phyloP scores from a whole-genome alignment of 2,113 vertebrate genomes.

The Macrotus californicus region DNA sequence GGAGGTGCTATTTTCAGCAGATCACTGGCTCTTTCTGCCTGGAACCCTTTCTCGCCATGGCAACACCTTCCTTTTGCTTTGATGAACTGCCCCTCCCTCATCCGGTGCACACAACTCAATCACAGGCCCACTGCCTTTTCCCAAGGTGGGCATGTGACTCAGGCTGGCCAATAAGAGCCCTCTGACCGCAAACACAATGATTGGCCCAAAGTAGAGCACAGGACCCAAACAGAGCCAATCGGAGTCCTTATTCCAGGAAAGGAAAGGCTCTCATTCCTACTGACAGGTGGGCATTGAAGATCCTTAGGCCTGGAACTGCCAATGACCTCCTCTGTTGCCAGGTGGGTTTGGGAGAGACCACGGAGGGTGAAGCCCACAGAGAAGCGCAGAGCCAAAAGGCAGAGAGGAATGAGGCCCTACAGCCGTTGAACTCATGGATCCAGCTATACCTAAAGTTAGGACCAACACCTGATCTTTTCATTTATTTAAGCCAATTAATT shows the following conservation, averaged over 20 bases:
- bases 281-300: neutral
- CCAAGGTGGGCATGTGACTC: neutral
- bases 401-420: neutral
- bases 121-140: neutral
- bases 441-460: neutral
- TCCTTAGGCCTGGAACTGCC: neutral
- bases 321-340: neutral
- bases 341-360: fast-evolving
- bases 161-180: neutral
- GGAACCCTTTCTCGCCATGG: neutral
- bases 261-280: neutral
- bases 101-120: neutral
- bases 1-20: neutral
- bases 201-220: neutral
- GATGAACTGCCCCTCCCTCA: neutral
- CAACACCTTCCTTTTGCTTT: too few relatives aligned
- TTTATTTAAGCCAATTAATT: neutral
- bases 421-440: neutral
- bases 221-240: neutral
- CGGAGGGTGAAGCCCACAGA: neutral
- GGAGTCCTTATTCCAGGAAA: neutral
- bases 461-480: neutral
- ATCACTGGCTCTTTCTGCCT: neutral
- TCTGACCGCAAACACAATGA: neutral
- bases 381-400: neutral